Conservation (phyloP, 2,113 vertebrate species). For the Rhineura floridana region DNA sequence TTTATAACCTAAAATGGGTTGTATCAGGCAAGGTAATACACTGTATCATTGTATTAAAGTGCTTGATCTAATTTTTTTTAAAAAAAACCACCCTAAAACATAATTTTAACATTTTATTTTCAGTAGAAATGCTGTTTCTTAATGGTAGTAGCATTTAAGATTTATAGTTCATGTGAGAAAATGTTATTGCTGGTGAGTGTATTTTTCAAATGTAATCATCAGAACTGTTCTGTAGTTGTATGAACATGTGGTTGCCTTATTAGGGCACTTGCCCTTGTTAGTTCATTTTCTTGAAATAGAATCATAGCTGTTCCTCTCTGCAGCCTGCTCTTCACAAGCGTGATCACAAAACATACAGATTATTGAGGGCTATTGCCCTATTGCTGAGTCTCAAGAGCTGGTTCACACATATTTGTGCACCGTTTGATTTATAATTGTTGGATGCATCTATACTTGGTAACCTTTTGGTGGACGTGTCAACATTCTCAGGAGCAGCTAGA, state of each 20-base stretch:
- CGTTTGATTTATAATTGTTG: neutral
- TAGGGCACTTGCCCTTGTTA: neutral
- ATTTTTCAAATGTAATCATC: neutral
- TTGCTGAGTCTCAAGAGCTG: neutral
- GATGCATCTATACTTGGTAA: neutral
- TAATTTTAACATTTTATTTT: neutral
- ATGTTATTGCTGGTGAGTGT: neutral
- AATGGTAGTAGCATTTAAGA: neutral
- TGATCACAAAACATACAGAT: neutral
- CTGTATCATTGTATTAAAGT: slow-evolving; percentile 47
- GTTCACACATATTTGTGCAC: neutral
- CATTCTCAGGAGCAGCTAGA: no score
- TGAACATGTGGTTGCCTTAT: neutral
- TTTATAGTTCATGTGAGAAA: neutral
- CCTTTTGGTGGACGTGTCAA: neutral
- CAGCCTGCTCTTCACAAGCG: neutral
- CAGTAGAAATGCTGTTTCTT: neutral
- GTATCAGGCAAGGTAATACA: neutral
- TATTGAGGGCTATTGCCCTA: neutral
- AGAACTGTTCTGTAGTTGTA: neutral
- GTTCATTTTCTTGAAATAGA: neutral
- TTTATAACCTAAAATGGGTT: slow-evolving; percentile 28
- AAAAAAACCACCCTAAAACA: neutral
- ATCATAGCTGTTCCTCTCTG: neutral
- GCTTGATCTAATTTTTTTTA: neutral